Evolutionary conservation across 2,888 invertebrate species (phyloP), one percentile per base, ranked within the genome.

Genomic region (Phanerotoma sp.): DNA sequence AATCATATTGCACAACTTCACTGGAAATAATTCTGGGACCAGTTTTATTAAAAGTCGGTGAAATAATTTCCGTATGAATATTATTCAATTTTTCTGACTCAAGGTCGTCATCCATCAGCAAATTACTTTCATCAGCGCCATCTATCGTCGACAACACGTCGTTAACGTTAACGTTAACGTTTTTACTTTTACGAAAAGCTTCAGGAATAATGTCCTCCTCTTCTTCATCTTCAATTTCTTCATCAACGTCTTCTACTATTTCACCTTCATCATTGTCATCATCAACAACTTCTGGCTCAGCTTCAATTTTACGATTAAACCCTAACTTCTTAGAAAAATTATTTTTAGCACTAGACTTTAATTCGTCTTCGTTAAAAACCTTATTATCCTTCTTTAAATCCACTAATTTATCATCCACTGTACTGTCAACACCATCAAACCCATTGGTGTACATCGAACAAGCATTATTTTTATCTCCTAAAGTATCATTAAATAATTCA

Each of bases 1-100:
- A 66, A 51, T 72, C 67, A 13, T 60, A 55, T 22, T 67, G 66
- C 30, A 75, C 66, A 21, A 70, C 54, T 57, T 72, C 58, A 52
- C 67, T 65, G 1, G 75, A 75, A 52, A 74, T 60, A 33, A 75
- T 60, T 65, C 65, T 67, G 2, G 73, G 71, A 32, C 59, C 65
- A 11, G 44, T 49, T 42, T 41, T 58, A n/a, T 41, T 20, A 1
- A 18, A 30, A 15, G n/a, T n/a, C n/a, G 10, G 37, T n/a, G 20
- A 10, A 22, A 38, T n/a, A 44, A 51, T 16, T n/a, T 48, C 10
- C 33, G 35, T n/a, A n/a, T n/a, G n/a, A n/a, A n/a, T n/a, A n/a
- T n/a, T n/a, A n/a, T n/a, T n/a, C n/a, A n/a, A n/a, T n/a, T n/a
- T n/a, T n/a, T n/a, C n/a, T n/a, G n/a, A n/a, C n/a, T n/a, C n/a